Conservation (phyloP, 2,797 vertebrate species). For the Tympanoctomys barrerae region DNA sequence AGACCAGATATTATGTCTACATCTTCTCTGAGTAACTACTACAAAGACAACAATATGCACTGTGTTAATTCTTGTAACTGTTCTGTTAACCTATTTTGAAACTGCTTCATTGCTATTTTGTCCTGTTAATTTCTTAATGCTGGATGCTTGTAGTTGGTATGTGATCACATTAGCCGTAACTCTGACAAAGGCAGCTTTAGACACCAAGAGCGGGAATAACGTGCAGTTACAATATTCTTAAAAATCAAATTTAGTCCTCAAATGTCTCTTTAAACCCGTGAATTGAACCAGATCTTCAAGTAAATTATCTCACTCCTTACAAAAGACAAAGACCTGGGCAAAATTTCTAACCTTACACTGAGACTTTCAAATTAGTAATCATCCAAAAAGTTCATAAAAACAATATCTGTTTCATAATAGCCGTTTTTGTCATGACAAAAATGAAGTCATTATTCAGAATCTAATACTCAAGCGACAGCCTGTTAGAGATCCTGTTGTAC, state of each 20-base stretch:
- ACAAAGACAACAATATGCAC: too few species aligned
- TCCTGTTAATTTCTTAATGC: neutral
- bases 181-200: neutral
- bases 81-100: too few species aligned
- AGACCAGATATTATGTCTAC: too few species aligned
- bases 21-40: too few species aligned
- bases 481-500: neutral
- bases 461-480: fast-evolving
- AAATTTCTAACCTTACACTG: neutral
- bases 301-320: neutral
- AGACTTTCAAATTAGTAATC: neutral
- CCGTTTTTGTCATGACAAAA: neutral
- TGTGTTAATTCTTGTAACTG: too few species aligned
- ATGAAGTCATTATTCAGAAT: neutral
- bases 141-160: too few species aligned
- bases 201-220: neutral
- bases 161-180: too few species aligned
- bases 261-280: neutral
- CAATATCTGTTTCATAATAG: neutral
- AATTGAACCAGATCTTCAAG: neutral
- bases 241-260: neutral
- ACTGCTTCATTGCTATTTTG: too few species aligned
- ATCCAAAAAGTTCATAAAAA: neutral
- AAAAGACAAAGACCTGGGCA: neutral
- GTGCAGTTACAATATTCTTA: fast-evolving